These are phyloP conservation scores for Hemitrygon akajei DNA, from an alignment of 2,797 vertebrate species.

Conservation along the genomic window DNA sequence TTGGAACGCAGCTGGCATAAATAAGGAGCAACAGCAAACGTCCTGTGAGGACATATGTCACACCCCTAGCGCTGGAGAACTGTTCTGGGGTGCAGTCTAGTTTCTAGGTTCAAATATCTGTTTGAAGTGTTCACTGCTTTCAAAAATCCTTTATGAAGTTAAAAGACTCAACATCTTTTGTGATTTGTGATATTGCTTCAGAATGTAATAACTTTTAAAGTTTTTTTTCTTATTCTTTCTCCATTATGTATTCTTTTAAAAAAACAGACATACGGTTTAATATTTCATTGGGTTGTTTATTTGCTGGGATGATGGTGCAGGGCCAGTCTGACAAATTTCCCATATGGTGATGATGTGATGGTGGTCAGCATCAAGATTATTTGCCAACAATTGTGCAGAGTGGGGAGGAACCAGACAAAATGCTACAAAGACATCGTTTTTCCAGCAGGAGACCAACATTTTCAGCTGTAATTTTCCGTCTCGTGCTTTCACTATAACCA, in stretches of 20 bases:
- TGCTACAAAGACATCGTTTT: not conserved
- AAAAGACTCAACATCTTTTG: not conserved
- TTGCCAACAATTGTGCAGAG: slow-evolving; percentile 27
- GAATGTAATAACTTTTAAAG: not conserved
- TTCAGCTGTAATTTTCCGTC: slow-evolving; percentile 25
- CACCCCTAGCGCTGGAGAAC: no score
- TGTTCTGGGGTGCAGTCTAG: not conserved
- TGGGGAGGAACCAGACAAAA: slow-evolving; percentile 21
- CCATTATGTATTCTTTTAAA: not conserved
- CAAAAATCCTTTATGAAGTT: not conserved
- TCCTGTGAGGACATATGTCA: not conserved
- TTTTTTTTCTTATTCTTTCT: not conserved
- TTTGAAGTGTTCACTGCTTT: not conserved
- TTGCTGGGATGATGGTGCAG: slow-evolving; percentile 13
- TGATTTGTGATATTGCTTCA: not conserved
- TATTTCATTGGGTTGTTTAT: not conserved
- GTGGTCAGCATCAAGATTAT: not conserved
- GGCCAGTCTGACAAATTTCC: not conserved
- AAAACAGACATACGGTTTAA: not conserved
- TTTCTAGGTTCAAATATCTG: not conserved
- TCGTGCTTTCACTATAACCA: not conserved
- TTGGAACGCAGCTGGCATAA: not conserved
- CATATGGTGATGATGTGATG: slow-evolving; percentile 30
- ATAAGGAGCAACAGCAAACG: not conserved
- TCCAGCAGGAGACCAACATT: not conserved